Conservation (phyloP, 2,888 invertebrate species). For the Agonopterix heracliana region DNA sequence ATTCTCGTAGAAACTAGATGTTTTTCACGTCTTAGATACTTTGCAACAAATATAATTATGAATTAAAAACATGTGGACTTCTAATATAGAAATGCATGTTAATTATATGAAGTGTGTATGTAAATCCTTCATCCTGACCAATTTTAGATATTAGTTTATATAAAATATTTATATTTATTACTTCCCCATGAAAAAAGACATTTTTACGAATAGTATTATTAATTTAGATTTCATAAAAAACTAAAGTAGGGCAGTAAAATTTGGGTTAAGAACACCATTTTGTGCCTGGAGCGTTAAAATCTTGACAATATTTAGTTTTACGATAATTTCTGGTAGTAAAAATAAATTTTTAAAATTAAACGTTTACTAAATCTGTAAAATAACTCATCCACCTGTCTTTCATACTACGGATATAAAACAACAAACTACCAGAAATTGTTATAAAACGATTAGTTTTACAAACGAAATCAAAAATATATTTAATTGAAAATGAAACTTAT, state of each 20-base stretch:
- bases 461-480: conserved; percentile 43
- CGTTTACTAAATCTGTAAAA: background rate
- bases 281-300: conserved; percentile 57
- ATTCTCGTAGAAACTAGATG: background rate
- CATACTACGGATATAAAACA: background rate
- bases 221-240: conserved; percentile 69
- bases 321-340: conserved; percentile 20
- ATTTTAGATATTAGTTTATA: conserved; percentile 61
- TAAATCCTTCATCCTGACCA: conserved; percentile 62
- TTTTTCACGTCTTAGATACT: background rate
- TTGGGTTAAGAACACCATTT: conserved; percentile 70
- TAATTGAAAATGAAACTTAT: conserved; percentile 40
- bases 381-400: background rate
- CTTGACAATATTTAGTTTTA: conserved; percentile 61
- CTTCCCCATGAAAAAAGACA: conserved; percentile 68
- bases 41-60: background rate
- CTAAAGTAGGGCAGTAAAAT: conserved; percentile 55
- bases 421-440: conserved; percentile 38
- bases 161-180: conserved; percentile 69
- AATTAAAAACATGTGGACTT: background rate
- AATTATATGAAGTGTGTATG: conserved; percentile 53
- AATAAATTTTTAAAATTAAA: background rate
- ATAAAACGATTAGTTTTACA: conserved; percentile 32
- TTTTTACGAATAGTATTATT: conserved; percentile 77
- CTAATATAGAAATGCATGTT: conserved; percentile 23